These are phyloP conservation scores for Epinephelus cyanopodus DNA, from an alignment of 2,113 vertebrate genomes.

Conservation along the genomic window DNA sequence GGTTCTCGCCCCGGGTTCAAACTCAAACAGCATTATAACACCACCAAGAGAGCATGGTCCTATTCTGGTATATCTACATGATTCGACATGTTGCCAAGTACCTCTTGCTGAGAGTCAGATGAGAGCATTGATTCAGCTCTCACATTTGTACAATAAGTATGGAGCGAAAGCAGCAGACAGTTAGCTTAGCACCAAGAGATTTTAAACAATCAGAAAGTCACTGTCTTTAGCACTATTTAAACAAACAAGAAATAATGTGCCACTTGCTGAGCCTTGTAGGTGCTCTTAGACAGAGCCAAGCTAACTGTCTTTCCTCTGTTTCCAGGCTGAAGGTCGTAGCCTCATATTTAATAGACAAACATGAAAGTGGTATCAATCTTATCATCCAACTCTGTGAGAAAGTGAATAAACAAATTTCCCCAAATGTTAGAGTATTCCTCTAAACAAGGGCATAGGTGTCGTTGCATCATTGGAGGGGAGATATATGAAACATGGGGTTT, in stretches of 20 bases:
- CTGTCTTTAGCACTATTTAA: neutral
- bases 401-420: neutral
- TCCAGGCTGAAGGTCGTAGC: neutral
- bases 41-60: too few species aligned
- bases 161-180: neutral
- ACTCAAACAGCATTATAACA: too few species aligned
- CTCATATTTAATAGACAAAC: neutral
- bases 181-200: neutral
- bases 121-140: neutral
- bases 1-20: too few species aligned
- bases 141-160: too few species aligned
- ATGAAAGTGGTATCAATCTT: neutral
- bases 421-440: neutral
- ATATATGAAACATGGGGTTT: too few species aligned
- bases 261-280: neutral
- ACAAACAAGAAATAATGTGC: neutral
- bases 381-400: neutral
- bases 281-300: neutral
- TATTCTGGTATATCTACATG: too few species aligned
- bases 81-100: too few species aligned
- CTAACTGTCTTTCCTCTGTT: neutral
- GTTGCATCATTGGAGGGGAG: too few species aligned
- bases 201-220: neutral
- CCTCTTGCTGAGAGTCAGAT: neutral
- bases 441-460: too few species aligned